Evolutionary conservation across 92 coral and sea anemone species (phyloP).

Genomic region (Actinostola sp.): DNA sequence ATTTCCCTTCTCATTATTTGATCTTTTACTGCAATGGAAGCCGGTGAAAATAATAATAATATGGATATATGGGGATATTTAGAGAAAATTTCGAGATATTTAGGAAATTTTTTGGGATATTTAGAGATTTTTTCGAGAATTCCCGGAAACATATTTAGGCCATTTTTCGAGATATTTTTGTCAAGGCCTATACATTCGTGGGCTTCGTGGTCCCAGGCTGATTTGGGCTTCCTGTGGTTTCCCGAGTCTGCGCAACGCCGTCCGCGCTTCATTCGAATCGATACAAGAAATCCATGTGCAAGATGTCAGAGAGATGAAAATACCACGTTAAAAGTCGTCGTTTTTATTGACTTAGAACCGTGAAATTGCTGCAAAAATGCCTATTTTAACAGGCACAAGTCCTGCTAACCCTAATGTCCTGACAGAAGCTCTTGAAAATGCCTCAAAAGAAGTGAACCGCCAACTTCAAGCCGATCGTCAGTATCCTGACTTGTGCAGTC

Average conservation of each 20-base stretch:
- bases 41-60: too few relatives aligned
- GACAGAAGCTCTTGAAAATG: slow-evolving; percentile 87
- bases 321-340: not conserved
- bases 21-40: too few relatives aligned
- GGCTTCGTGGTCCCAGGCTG: not conserved
- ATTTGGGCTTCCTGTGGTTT: slow-evolving; percentile 18
- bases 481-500: slow-evolving; percentile 89
- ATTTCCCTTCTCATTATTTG: too few relatives aligned
- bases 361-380: slow-evolving; percentile 52
- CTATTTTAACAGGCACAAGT: slow-evolving; percentile 65
- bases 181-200: too few relatives aligned
- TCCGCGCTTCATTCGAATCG: slow-evolving; percentile 91
- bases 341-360: not conserved
- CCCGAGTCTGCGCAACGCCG: slow-evolving; percentile 77
- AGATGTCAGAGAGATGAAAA: slow-evolving; percentile 10
- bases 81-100: too few relatives aligned
- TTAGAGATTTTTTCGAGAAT: too few relatives aligned
- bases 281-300: slow-evolving; percentile 48
- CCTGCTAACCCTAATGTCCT: slow-evolving; percentile 55
- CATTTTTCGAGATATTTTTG: too few relatives aligned
- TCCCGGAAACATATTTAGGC: too few relatives aligned
- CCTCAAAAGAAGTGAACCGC: slow-evolving; percentile 93
- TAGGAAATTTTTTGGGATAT: too few relatives aligned
- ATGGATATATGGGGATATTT: too few relatives aligned
- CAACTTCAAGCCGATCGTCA: slow-evolving; percentile 84